Conservation (phyloP, 92 coral and sea anemone genomes). For the Virgularia gustaviana region DNA sequence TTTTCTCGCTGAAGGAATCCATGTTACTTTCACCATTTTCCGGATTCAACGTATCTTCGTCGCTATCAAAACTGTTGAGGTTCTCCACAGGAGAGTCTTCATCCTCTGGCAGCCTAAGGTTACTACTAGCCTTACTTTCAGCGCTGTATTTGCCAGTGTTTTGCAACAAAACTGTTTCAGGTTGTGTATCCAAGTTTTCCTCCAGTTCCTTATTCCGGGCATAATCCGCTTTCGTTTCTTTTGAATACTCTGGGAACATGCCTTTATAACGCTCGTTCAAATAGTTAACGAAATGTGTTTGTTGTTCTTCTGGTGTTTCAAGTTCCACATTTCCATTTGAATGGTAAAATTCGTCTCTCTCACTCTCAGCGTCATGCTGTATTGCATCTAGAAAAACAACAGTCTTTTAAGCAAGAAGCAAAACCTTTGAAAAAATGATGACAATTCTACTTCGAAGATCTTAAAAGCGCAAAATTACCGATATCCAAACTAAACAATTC, state of each 20-base stretch:
- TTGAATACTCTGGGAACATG: constrained; percentile 23
- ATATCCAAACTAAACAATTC: too few species aligned
- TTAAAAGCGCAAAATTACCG: too few species aligned
- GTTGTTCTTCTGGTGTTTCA: constrained; percentile 22
- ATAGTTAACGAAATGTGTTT: background rate
- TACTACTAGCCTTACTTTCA: background rate
- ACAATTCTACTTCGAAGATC: too few species aligned
- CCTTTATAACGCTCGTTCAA: constrained; percentile 19
- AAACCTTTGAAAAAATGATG: too few species aligned
- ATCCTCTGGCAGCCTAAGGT: background rate
- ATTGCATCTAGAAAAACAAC: background rate
- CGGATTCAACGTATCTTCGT: background rate
- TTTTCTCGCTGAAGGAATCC: too few species aligned
- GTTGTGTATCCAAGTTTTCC: constrained; percentile 13
- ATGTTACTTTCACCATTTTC: too few species aligned
- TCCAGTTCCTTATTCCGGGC: constrained; percentile 8
- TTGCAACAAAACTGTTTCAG: constrained; percentile 17
- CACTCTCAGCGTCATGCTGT: constrained; percentile 5
- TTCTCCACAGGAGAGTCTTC: background rate
- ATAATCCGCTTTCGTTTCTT: constrained; percentile 20
- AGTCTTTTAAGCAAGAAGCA: background rate
- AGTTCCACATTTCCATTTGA: background rate
- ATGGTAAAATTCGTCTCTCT: background rate
- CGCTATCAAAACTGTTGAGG: constrained; percentile 14
- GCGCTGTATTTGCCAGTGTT: background rate